A percentile compares a stretch with the other conserved stretches of the same genome.
Conservation (phyloP, 2,797 vertebrate genomes). For the Gymnothorax javanicus region DNA sequence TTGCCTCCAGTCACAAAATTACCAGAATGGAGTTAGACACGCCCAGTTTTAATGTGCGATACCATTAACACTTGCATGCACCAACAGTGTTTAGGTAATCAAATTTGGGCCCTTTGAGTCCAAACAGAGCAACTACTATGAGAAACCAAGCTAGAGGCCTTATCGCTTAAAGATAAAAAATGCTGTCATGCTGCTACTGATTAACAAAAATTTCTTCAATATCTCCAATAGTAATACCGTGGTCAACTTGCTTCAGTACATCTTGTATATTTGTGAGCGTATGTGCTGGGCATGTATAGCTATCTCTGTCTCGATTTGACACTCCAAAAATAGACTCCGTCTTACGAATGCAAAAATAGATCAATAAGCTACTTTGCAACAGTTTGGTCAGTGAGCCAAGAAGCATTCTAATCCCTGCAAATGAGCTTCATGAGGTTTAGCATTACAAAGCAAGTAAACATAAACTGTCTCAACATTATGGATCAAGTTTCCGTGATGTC, state of each 20-base stretch:
- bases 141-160: neutral
- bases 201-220: neutral
- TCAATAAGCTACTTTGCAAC: conserved; percentile 62
- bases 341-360: conserved; percentile 54
- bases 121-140: neutral
- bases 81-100: too few species aligned
- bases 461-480: conserved; percentile 30
- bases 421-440: conserved; percentile 10
- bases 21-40: too few species aligned
- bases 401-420: conserved; percentile 45
- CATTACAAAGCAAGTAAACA: neutral
- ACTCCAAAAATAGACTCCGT: conserved; percentile 49
- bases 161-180: neutral
- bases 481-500: too few species aligned
- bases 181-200: neutral
- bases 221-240: neutral
- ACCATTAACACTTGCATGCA: too few species aligned
- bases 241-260: neutral
- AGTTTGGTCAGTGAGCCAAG: conserved; percentile 56
- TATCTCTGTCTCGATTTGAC: neutral
- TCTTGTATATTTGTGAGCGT: neutral
- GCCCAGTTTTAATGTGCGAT: too few species aligned
- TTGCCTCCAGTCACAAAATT: too few species aligned
- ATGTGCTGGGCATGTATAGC: too few species aligned
- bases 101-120: too few species aligned